A percentile compares a stretch with the other conserved stretches of the same genome.
These are phyloP conservation scores for Synanthedon vespiformis DNA, from an alignment of 2,888 invertebrate species.

Conservation along the genomic window DNA sequence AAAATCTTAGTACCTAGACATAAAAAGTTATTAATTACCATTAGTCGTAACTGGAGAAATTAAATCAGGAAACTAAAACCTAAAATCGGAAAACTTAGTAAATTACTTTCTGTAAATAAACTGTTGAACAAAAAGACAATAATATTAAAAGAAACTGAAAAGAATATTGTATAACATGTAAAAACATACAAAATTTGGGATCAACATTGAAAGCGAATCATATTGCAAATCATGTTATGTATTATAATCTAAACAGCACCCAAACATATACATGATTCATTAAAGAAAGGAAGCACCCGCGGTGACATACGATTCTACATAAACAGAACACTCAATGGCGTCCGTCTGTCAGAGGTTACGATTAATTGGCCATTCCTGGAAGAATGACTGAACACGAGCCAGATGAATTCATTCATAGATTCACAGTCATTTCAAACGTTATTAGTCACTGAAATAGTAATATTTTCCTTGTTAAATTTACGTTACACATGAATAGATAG, in stretches of 20 bases:
- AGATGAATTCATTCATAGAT: slow-evolving; percentile 30
- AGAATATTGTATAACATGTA: no score
- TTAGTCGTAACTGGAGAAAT: no score
- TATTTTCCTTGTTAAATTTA: background rate
- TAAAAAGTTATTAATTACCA: no score
- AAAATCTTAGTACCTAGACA: no score
- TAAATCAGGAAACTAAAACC: no score
- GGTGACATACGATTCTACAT: slow-evolving; percentile 18
- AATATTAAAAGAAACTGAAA: no score
- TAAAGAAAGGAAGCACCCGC: slow-evolving; percentile 1
- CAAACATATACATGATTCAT: background rate
- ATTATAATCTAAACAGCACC: background rate
- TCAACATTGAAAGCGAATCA: no score
- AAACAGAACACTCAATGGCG: slow-evolving; percentile 12
- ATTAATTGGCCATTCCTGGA: slow-evolving; percentile 29
- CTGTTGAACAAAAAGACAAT: no score
- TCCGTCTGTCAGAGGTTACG: slow-evolving; percentile 1
- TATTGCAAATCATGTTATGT: no score
- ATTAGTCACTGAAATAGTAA: background rate
- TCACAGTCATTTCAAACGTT: background rate
- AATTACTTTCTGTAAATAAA: no score
- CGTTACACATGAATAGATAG: background rate
- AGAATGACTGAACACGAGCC: slow-evolving; percentile 29
- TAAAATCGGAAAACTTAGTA: no score
- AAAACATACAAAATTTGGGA: no score